These are phyloP conservation scores for Lordiphosa clarofinis DNA, from an alignment of 1,140 invertebrate species.

Conservation along the genomic window DNA sequence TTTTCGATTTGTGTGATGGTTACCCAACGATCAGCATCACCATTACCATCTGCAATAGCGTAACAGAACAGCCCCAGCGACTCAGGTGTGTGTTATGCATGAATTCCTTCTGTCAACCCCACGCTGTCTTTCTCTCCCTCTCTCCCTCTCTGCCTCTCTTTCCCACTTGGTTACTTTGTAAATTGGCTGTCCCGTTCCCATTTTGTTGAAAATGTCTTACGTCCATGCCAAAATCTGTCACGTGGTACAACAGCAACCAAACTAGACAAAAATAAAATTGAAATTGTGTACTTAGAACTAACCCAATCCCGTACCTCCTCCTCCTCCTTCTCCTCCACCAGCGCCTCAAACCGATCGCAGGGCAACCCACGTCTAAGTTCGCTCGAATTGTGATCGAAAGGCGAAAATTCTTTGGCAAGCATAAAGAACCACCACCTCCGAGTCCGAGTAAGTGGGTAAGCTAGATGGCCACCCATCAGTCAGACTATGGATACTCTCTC, in stretches of 20 bases:
- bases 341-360: too few relatives aligned
- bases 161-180: not conserved
- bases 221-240: conserved; percentile 39
- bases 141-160: too few relatives aligned
- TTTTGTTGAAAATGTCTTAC: conserved; percentile 17
- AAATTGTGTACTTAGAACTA: conserved; percentile 22
- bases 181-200: conserved; percentile 22
- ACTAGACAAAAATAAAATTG: conserved; percentile 36
- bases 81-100: conserved; percentile 35
- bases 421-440: too few relatives aligned
- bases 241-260: conserved; percentile 38
- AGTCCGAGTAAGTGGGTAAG: not conserved
- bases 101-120: not conserved
- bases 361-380: too few relatives aligned
- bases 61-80: too few relatives aligned
- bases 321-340: too few relatives aligned
- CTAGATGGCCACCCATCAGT: conserved; percentile 1
- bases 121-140: not conserved
- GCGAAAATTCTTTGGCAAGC: conserved; percentile 6
- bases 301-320: too few relatives aligned
- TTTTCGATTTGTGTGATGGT: too few relatives aligned
- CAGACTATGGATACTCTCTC: conserved; percentile 3
- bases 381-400: not conserved
- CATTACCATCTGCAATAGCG: too few relatives aligned
- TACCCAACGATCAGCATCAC: too few relatives aligned